Evolutionary conservation across 2,113 vertebrate species (phyloP).

Genomic region (Steatornis caripensis): DNA sequence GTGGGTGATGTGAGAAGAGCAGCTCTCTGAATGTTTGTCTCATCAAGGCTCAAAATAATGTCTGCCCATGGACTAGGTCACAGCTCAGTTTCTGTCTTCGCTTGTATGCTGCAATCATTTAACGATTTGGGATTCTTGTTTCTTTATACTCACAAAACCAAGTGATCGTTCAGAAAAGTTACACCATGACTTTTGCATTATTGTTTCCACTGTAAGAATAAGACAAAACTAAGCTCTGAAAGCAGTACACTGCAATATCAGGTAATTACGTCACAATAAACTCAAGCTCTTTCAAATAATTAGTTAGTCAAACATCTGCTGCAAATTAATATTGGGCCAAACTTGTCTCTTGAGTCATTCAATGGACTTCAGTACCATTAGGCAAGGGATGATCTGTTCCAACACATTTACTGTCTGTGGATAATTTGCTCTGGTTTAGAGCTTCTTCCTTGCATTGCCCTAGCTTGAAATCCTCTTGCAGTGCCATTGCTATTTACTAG

Average conservation of each 20-base stretch:
- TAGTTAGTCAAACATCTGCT: conserved; percentile 32
- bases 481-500: background rate
- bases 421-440: background rate
- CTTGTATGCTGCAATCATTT: background rate
- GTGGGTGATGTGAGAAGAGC: background rate
- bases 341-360: background rate
- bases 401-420: background rate
- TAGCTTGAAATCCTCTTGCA: conserved; percentile 4
- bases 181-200: background rate
- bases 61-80: background rate
- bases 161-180: background rate
- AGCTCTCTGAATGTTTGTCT: background rate
- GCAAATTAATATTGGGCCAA: conserved; percentile 12
- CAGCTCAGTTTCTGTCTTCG: background rate
- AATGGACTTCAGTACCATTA: background rate
- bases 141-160: background rate
- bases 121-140: background rate
- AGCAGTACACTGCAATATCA: background rate
- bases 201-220: background rate
- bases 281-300: conserved; percentile 1
- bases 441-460: background rate
- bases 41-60: background rate
- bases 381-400: background rate
- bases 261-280: background rate
- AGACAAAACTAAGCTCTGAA: background rate